phyloP scores from a whole-genome alignment of 2,797 vertebrate species.

The Sebastes itinus region DNA sequence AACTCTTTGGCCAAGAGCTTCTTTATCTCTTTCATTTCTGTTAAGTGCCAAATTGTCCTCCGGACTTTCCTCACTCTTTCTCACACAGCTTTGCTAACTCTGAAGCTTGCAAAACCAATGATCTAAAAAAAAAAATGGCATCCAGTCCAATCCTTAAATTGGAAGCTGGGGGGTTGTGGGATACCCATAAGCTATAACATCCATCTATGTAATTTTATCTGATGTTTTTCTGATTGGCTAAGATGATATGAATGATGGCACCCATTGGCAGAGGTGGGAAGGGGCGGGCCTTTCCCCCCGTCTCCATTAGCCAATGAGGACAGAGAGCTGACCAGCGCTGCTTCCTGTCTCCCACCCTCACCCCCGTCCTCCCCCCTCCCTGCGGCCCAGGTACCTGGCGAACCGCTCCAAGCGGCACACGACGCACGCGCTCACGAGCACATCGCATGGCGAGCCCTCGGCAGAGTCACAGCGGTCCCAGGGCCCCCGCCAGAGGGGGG shows the following conservation, averaged over 20 bases:
- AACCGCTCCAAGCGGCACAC: constrained; percentile 99
- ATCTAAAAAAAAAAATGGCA: constrained; percentile 24
- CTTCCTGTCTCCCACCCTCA: constrained; percentile 84
- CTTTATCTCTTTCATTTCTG: constrained; percentile 63
- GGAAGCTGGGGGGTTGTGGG: constrained; percentile 59
- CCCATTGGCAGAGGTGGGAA: constrained; percentile 73
- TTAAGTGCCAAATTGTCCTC: constrained; percentile 60
- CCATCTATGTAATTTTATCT: constrained; percentile 62
- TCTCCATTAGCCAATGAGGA: constrained; percentile 74
- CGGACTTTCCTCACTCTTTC: constrained; percentile 62
- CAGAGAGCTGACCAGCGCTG: constrained; percentile 86
- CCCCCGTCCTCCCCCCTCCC: constrained; percentile 77
- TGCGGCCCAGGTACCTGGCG: constrained; percentile 98
- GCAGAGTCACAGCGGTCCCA: constrained; percentile 93
- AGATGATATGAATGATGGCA: constrained; percentile 74
- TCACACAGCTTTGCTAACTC: constrained; percentile 81
- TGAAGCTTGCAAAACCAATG: constrained; percentile 76
- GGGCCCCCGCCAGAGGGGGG: constrained; percentile 92
- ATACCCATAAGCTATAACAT: constrained; percentile 60
- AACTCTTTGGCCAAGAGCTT: constrained; percentile 54
- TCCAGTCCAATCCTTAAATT: constrained; percentile 65
- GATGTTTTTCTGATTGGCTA: constrained; percentile 76
- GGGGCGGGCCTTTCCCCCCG: constrained; percentile 61
- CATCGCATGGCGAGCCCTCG: constrained; percentile 92
- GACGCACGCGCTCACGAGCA: constrained; percentile 92